phyloP scores from a whole-genome alignment of 2,113 vertebrate species.

The Zingel zingel region DNA sequence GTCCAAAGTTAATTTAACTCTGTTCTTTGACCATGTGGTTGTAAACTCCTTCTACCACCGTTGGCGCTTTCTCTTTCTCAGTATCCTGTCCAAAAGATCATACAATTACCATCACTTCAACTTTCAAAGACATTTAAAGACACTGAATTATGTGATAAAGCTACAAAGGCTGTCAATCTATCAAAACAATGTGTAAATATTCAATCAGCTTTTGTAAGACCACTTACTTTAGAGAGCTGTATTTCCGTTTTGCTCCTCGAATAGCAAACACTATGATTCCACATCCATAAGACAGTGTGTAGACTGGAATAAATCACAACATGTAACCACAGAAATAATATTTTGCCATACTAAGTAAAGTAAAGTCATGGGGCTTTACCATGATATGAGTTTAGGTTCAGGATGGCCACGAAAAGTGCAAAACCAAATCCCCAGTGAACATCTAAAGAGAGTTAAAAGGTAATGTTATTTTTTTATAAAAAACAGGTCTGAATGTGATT shows the following conservation, averaged over 20 bases:
- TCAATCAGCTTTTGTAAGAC: background rate
- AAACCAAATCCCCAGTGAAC: slow-evolving; percentile 66
- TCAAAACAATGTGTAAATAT: background rate
- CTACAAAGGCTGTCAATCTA: background rate
- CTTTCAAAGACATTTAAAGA: slow-evolving; percentile 1
- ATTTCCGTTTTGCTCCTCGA: slow-evolving; percentile 72
- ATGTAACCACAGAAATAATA: background rate
- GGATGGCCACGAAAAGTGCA: slow-evolving; percentile 66
- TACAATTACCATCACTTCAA: background rate
- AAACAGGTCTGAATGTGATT: background rate
- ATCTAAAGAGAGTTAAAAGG: slow-evolving; percentile 59
- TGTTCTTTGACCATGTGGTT: background rate
- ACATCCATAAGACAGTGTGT: slow-evolving; percentile 76
- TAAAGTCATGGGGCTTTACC: slow-evolving; percentile 52
- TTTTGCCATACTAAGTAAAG: background rate
- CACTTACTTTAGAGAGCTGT: slow-evolving; percentile 68
- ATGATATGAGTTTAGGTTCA: slow-evolving; percentile 63
- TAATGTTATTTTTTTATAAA: background rate
- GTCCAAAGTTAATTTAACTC: background rate
- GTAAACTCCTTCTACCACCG: slow-evolving; percentile 11
- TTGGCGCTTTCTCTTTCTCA: background rate
- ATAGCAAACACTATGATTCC: slow-evolving; percentile 75
- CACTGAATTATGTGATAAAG: background rate
- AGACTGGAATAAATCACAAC: slow-evolving; percentile 63
- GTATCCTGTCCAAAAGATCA: slow-evolving; percentile 53